These are phyloP conservation scores for Halcyon badia DNA, from an alignment of 2,797 vertebrate genomes.

Conservation along the genomic window DNA sequence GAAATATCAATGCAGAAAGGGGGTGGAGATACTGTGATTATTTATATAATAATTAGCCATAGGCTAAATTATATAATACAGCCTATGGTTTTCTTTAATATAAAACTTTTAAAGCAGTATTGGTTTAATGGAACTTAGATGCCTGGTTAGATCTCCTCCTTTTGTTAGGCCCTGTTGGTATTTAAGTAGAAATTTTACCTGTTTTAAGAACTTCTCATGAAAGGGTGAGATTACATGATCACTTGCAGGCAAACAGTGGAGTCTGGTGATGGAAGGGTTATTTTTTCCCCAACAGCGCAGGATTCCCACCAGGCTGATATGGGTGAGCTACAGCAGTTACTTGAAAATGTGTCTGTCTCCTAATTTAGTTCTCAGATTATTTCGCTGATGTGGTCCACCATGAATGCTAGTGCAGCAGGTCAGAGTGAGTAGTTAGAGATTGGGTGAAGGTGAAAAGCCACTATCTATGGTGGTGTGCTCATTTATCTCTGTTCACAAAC, in stretches of 20 bases:
- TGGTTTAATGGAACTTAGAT: neutral
- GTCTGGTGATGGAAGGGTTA: neutral
- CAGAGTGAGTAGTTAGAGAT: neutral
- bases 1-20: neutral
- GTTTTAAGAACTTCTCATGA: neutral
- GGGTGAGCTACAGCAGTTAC: neutral
- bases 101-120: neutral
- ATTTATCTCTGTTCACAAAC: neutral
- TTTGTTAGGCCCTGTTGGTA: neutral
- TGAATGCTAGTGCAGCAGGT: neutral
- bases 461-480: neutral
- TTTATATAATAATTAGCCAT: neutral
- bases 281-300: neutral
- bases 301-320: neutral
- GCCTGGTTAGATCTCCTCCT: neutral
- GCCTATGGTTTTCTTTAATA: neutral
- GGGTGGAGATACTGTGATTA: neutral
- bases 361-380: neutral
- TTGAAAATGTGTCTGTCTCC: neutral
- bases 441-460: neutral
- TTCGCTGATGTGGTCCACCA: neutral
- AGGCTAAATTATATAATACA: neutral
- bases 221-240: neutral
- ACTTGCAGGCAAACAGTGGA: neutral
- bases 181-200: neutral